Conservation (phyloP, 2,888 invertebrate genomes). For the Trichogramma dendrolimi region DNA sequence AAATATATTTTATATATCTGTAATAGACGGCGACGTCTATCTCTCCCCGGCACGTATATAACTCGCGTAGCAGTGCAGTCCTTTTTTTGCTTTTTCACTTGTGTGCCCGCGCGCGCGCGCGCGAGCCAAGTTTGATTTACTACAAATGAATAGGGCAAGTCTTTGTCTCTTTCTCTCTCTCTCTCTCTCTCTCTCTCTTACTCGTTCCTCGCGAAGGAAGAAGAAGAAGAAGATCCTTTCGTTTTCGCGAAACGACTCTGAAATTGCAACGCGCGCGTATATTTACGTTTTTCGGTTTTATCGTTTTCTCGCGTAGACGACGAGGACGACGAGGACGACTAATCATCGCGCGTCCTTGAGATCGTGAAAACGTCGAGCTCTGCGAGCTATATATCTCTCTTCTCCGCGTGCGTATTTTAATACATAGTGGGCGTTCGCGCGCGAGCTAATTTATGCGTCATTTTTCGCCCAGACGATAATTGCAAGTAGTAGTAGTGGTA, state of each 20-base stretch:
- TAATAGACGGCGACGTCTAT: background rate
- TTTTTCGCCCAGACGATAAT: too few species aligned
- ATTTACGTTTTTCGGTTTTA: background rate
- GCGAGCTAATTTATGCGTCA: background rate
- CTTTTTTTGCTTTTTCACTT: constrained; percentile 10
- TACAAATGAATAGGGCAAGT: too few species aligned
- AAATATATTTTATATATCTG: too few species aligned
- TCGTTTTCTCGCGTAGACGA: background rate
- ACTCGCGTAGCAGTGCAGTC: background rate
- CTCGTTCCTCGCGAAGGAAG: background rate
- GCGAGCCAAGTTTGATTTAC: too few species aligned
- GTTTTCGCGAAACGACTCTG: background rate
- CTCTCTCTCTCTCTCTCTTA: too few species aligned
- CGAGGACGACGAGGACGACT: background rate
- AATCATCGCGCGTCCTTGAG: background rate
- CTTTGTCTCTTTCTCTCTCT: too few species aligned
- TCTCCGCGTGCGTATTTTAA: too few species aligned
- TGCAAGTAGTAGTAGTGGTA: too few species aligned
- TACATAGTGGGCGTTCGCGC: background rate
- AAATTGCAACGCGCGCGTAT: background rate
- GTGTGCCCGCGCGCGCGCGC: background rate
- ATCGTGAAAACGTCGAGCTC: background rate
- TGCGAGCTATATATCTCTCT: too few species aligned
- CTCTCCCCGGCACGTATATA: background rate
- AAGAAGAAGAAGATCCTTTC: constrained; percentile 2